phyloP scores from a whole-genome alignment of 1,140 invertebrate genomes.

The Hyles vespertilio region DNA sequence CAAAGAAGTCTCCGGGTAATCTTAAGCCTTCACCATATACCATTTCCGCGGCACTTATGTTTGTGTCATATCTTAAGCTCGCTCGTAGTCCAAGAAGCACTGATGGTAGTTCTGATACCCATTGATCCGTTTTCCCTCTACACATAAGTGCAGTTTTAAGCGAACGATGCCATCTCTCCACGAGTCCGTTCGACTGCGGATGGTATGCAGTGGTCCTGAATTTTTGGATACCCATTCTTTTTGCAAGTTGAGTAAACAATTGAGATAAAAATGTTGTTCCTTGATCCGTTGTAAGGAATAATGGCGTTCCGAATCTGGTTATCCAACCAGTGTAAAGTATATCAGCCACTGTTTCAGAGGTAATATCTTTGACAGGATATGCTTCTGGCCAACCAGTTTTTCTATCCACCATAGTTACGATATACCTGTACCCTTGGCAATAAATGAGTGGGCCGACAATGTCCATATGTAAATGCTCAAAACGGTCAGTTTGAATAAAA shows the following conservation, averaged over 20 bases:
- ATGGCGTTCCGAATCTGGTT: constrained; percentile 32
- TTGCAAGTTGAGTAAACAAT: constrained; percentile 2
- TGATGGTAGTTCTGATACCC: constrained; percentile 5
- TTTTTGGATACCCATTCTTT: background rate
- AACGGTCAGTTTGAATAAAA: constrained; percentile 38
- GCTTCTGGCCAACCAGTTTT: constrained; percentile 71
- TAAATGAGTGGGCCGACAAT: constrained; percentile 27
- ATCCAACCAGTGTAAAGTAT: constrained; percentile 35
- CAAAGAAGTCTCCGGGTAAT: constrained; percentile 11
- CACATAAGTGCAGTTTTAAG: constrained; percentile 4
- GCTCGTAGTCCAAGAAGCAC: constrained; percentile 5
- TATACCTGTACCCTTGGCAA: constrained; percentile 40
- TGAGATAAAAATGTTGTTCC: constrained; percentile 6
- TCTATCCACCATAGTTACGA: constrained; percentile 64
- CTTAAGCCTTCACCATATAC: constrained; percentile 5
- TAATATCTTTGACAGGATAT: constrained; percentile 54
- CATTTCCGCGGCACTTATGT: constrained; percentile 7
- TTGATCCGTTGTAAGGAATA: background rate
- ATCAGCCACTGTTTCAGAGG: constrained; percentile 33
- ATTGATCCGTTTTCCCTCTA: background rate
- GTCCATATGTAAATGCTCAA: constrained; percentile 71
- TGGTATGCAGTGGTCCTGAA: constrained; percentile 8
- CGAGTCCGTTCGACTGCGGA: constrained; percentile 1
- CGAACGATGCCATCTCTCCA: constrained; percentile 5
- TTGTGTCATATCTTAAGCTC: background rate